Evolutionary conservation across 2,797 vertebrate genomes (phyloP).

Genomic region (Bradypus variegatus): DNA sequence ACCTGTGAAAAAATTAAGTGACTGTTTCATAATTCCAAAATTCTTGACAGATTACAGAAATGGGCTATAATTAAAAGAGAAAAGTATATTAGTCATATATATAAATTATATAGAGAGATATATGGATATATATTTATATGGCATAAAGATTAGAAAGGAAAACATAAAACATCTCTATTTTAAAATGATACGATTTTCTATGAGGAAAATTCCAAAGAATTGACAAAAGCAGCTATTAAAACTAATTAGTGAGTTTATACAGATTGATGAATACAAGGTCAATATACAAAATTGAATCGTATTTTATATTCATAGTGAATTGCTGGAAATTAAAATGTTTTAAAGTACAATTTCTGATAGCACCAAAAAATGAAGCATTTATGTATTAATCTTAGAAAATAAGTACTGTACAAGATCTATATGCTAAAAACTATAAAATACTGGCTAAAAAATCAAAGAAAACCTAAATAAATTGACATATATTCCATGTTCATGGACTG

Average conservation of each 20-base stretch:
- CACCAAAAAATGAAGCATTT: not conserved
- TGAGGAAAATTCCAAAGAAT: not conserved
- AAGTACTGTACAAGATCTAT: not conserved
- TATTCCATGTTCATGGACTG: no score
- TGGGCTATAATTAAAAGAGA: not conserved
- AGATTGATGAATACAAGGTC: not conserved
- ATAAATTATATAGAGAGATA: not conserved
- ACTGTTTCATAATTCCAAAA: not conserved
- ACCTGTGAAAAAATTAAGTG: not conserved
- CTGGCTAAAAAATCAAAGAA: no score
- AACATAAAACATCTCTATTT: not conserved
- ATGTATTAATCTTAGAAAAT: not conserved
- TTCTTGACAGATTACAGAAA: constrained; percentile 21
- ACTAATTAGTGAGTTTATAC: not conserved
- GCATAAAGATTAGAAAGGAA: not conserved
- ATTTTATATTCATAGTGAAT: not conserved
- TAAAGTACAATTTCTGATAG: not conserved
- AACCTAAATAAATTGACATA: no score
- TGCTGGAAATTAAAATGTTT: constrained; percentile 14
- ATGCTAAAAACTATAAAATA: no score
- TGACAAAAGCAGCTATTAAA: not conserved
- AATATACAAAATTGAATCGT: not conserved
- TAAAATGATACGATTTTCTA: not conserved
- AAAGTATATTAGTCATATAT: not conserved
- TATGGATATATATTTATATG: not conserved